Conservation (phyloP, 2,113 vertebrate species). For the Spilogale gracilis region DNA sequence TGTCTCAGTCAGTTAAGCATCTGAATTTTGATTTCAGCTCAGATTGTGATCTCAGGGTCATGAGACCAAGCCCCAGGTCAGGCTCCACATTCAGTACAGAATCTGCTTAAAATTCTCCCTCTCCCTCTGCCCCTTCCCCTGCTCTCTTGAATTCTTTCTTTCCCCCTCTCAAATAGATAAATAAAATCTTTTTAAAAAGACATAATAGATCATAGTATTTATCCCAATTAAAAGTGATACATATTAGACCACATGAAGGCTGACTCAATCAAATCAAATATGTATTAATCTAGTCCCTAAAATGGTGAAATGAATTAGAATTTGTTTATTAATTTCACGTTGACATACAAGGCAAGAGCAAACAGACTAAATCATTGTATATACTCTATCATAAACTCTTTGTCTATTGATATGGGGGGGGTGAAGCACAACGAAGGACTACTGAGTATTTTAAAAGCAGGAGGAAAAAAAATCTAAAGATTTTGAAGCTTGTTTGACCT, state of each 20-base stretch:
- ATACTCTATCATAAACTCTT: neutral
- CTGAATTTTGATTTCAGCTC: neutral
- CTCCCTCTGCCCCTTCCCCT: neutral
- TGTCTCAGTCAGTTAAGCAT: neutral
- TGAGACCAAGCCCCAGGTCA: neutral
- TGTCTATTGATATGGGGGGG: neutral
- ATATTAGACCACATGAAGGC: neutral
- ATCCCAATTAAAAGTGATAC: constrained; percentile 15
- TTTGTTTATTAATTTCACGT: neutral
- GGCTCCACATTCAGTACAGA: neutral
- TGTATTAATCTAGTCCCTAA: neutral
- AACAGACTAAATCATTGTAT: neutral
- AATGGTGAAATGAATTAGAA: neutral
- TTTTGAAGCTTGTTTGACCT: neutral
- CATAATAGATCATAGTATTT: neutral
- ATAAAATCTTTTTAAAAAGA: neutral
- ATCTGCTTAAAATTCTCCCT: neutral
- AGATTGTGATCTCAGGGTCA: neutral
- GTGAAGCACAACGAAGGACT: neutral
- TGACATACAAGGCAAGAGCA: neutral
- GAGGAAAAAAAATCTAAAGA: neutral
- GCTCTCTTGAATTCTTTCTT: neutral
- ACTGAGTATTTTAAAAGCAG: neutral
- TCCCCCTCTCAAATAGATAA: neutral
- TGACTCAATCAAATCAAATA: constrained; percentile 11